These are phyloP conservation scores for Pegoplata infirma DNA, from an alignment of 2,888 invertebrate genomes.

Conservation along the genomic window DNA sequence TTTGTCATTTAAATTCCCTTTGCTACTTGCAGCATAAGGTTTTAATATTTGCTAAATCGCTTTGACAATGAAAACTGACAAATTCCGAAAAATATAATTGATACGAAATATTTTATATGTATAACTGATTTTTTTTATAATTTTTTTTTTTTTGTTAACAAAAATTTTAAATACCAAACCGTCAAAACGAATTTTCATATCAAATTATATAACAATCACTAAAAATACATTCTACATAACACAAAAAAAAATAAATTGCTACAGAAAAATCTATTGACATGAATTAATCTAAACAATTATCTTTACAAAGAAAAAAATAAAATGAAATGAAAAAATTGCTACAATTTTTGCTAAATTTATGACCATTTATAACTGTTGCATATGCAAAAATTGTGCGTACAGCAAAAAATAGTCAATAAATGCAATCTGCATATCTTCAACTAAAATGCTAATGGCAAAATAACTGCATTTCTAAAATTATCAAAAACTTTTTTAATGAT, in stretches of 20 bases:
- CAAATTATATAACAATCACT: background rate
- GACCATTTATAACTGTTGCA: background rate
- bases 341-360: slow-evolving; percentile 10
- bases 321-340: background rate
- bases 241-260: background rate
- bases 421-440: no score
- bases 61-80: no score
- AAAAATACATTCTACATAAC: background rate
- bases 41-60: no score
- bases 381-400: slow-evolving; percentile 31
- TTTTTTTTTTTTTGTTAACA: background rate
- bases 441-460: no score
- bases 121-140: no score
- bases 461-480: no score
- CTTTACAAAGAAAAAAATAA: slow-evolving; percentile 13
- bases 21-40: no score
- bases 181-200: background rate
- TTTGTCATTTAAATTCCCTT: no score
- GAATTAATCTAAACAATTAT: slow-evolving; percentile 13
- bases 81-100: no score
- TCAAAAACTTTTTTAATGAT: no score
- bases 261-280: slow-evolving; percentile 1
- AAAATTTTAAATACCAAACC: background rate
- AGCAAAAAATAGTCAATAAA: background rate
- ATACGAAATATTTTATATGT: no score